These are phyloP conservation scores for Xenops minutus DNA, from an alignment of 2,797 vertebrate genomes.

Conservation along the genomic window DNA sequence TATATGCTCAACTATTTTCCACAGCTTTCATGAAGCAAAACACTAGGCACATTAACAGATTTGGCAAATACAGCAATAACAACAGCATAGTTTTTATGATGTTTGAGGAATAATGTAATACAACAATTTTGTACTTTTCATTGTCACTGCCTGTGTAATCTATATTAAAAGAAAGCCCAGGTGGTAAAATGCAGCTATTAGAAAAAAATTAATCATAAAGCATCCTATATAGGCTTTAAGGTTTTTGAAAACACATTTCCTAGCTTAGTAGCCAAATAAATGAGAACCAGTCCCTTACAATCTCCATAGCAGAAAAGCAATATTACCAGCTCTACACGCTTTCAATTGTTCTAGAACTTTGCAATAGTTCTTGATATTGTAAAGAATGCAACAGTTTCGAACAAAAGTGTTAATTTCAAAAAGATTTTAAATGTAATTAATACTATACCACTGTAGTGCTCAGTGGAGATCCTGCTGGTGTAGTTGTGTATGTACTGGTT, in stretches of 20 bases:
- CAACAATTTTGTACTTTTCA: not conserved
- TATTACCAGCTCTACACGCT: not conserved
- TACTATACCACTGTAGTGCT: constrained; percentile 84
- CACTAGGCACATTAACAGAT: not conserved
- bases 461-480: constrained; percentile 89
- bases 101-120: not conserved
- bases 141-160: not conserved
- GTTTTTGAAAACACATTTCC: not conserved
- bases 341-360: not conserved
- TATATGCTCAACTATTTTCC: not conserved
- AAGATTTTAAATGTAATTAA: not conserved
- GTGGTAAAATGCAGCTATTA: not conserved
- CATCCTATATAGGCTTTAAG: not conserved
- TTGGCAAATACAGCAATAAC: not conserved
- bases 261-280: not conserved
- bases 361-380: not conserved
- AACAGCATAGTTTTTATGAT: not conserved
- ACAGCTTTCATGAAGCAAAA: not conserved
- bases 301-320: not conserved
- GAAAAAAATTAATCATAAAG: not conserved
- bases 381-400: not conserved
- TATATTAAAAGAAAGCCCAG: not conserved
- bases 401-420: not conserved
- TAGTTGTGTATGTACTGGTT: constrained; percentile 91
- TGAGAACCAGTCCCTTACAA: not conserved